Evolutionary conservation across 2,113 vertebrate genomes (phyloP).

Genomic region (Trematomus loennbergii): DNA sequence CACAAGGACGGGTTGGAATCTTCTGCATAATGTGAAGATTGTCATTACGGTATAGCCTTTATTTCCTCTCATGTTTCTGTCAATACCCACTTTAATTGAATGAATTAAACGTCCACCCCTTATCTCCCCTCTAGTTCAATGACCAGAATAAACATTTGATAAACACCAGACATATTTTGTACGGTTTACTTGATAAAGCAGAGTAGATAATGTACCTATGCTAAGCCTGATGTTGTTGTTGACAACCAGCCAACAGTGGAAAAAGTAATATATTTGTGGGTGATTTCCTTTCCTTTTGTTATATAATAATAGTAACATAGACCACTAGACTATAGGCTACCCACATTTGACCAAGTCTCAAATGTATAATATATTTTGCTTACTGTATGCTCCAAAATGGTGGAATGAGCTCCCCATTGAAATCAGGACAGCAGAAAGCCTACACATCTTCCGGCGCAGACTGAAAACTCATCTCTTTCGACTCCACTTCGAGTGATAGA

Average conservation of each 20-base stretch:
- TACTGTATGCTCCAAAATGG: too few relatives aligned
- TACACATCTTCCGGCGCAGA: too few relatives aligned
- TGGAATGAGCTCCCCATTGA: too few relatives aligned
- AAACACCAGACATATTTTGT: not conserved
- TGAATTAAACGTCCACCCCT: not conserved
- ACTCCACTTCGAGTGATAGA: too few relatives aligned
- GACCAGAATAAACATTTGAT: not conserved
- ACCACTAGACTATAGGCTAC: too few relatives aligned
- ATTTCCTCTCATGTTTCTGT: not conserved
- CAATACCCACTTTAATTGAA: not conserved
- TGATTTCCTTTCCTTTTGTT: not conserved
- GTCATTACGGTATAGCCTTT: too few relatives aligned
- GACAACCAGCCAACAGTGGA: not conserved
- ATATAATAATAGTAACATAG: not conserved
- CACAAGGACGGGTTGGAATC: too few relatives aligned
- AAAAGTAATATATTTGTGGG: not conserved
- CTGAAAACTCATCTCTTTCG: too few relatives aligned
- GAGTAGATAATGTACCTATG: not conserved
- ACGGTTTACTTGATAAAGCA: not conserved
- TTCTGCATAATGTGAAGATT: too few relatives aligned
- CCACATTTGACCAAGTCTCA: too few relatives aligned
- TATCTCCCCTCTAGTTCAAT: not conserved
- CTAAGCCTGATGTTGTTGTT: too few relatives aligned
- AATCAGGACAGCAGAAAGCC: too few relatives aligned
- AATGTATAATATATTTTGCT: not conserved